phyloP scores from a whole-genome alignment of 1,140 invertebrate genomes.

The Colletes latitarsis region DNA sequence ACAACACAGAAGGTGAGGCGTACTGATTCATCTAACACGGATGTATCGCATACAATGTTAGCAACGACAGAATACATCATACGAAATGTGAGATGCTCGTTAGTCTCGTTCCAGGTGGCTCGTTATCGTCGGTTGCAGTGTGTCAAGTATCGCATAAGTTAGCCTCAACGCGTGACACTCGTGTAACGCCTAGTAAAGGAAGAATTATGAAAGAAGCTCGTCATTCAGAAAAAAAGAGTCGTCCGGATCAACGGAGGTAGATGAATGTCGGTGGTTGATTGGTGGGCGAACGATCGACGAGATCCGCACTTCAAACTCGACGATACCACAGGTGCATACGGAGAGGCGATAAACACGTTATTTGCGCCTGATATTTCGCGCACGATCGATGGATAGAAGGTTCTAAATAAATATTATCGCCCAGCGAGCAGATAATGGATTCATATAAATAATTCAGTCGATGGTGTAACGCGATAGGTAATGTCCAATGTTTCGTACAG shows the following conservation, averaged over 20 bases:
- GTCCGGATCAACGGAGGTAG: not conserved
- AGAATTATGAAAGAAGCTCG: slow-evolving; percentile 57
- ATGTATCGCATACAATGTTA: slow-evolving; percentile 39
- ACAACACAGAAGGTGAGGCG: slow-evolving; percentile 4
- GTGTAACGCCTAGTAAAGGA: slow-evolving; percentile 47
- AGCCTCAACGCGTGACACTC: slow-evolving; percentile 55
- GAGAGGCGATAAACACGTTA: not conserved
- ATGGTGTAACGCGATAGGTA: not conserved
- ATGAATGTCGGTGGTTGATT: not conserved
- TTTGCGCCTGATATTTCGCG: no score
- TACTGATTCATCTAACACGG: slow-evolving; percentile 17
- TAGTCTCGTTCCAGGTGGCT: slow-evolving; percentile 70
- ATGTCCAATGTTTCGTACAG: not conserved
- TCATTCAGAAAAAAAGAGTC: slow-evolving; percentile 25
- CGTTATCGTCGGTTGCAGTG: slow-evolving; percentile 64
- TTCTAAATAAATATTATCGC: slow-evolving; percentile 9
- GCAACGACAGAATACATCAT: slow-evolving; percentile 50
- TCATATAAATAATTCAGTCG: not conserved
- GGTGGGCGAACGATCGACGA: not conserved
- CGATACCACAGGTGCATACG: not conserved
- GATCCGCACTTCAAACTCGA: not conserved
- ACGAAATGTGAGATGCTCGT: slow-evolving; percentile 69
- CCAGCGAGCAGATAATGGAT: not conserved
- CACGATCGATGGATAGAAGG: not conserved
- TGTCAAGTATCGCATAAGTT: slow-evolving; percentile 72